Conservation (phyloP, 1,140 invertebrate genomes). For the Archivesica marissinica region DNA sequence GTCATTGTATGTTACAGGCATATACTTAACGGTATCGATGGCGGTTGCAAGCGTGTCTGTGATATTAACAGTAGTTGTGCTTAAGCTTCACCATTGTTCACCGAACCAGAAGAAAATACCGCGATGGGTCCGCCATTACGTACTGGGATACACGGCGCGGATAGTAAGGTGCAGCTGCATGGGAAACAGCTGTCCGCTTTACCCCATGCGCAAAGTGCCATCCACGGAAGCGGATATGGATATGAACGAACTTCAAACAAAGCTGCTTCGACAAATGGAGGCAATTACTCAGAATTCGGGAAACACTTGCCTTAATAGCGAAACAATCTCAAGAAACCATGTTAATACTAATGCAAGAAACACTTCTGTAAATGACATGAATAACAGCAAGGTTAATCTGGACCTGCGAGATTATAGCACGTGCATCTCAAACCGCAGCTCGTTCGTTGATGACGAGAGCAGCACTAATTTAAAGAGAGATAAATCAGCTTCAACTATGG, state of each 20-base stretch:
- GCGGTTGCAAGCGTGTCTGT: conserved; percentile 86
- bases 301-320: conserved; percentile 7
- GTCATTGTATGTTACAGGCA: no score
- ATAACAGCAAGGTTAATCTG: conserved; percentile 48
- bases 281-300: conserved; percentile 32
- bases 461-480: conserved; percentile 40
- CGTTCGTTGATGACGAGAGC: conserved; percentile 36
- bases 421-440: conserved; percentile 49
- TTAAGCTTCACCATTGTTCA: conserved; percentile 78
- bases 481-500: conserved; percentile 59
- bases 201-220: background rate
- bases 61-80: conserved; percentile 85
- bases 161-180: conserved; percentile 67
- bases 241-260: conserved; percentile 38
- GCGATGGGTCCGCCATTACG: conserved; percentile 66
- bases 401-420: conserved; percentile 47
- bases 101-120: conserved; percentile 77
- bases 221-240: background rate
- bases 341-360: conserved; percentile 23
- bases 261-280: conserved; percentile 53
- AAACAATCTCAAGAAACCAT: conserved; percentile 20
- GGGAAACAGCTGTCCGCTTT: background rate
- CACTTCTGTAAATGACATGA: conserved; percentile 15
- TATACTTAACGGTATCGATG: conserved; percentile 84
- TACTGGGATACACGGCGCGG: conserved; percentile 66